Conservation (phyloP, 1,140 invertebrate species). For the Brachionus angularis region DNA sequence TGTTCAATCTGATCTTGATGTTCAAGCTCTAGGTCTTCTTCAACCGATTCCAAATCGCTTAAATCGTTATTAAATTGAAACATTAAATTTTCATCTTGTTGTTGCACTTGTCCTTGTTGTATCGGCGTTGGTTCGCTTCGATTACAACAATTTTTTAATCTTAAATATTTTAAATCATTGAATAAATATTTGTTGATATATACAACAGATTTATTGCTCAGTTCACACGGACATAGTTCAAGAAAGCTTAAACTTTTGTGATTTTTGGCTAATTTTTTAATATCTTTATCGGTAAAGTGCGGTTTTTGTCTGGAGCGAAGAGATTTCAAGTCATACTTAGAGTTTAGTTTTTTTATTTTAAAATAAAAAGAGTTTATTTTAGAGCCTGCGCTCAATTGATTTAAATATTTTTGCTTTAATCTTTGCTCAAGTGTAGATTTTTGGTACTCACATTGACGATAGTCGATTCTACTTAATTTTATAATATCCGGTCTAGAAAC, state of each 20-base stretch:
- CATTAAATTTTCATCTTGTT: neutral
- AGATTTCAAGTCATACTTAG: constrained; percentile 11
- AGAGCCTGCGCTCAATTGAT: neutral
- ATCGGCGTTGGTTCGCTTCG: neutral
- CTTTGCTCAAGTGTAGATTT: constrained; percentile 7
- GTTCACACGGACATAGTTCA: constrained; percentile 22
- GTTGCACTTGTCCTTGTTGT: neutral
- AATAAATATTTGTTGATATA: constrained; percentile 14
- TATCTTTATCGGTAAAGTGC: constrained; percentile 11
- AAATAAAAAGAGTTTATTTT: too few relatives aligned
- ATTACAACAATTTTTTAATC: constrained; percentile 29
- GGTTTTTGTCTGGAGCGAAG: neutral
- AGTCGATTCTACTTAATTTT: neutral
- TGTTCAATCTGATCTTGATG: neutral
- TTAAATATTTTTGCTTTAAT: neutral
- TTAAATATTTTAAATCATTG: neutral
- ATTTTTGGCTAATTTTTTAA: constrained; percentile 22
- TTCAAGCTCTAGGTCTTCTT: constrained; percentile 1
- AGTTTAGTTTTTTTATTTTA: constrained; percentile 8
- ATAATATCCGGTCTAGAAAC: neutral
- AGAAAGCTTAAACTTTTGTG: constrained; percentile 26
- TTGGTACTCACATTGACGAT: constrained; percentile 10
- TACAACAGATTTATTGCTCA: neutral
- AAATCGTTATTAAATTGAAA: constrained; percentile 35
- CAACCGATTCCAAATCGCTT: constrained; percentile 12